Base-by-base conservation (phyloP, 2,888 invertebrate species). In the Gonocerus acuteangulatus region DNA sequence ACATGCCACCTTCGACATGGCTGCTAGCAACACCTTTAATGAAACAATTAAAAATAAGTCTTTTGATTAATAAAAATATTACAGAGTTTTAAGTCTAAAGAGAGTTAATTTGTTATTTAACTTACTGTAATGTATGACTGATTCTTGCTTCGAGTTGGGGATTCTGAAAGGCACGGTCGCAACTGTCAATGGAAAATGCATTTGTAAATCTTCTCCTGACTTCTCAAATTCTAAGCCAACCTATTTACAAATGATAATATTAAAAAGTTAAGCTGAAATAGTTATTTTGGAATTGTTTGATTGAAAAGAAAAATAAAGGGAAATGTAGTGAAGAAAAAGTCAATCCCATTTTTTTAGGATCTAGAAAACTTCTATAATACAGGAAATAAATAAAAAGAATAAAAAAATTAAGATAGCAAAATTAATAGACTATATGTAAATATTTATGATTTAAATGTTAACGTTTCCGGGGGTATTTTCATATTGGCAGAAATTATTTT, bases 1-100 rank as follows among this genome's bases (percentile, higher is more conserved):
- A 87, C 74, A 83, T 80, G 1, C 88, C 88, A 11, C 87, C 87
- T 73, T 87, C 87, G 1, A 86, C 85, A 68, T 84, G 83, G 48
- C 83, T 81, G 61, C 80, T 82, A 22, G 85, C 84, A 62, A 81
- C 81, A 71, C 86, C 87, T 87, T 72, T 6, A 54, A 22, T 42
- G 22, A 54, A 15, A 22, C 6, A 36, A 2, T 74, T 71, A 64
- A 63, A 18, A 44, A 48, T 7, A 27, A 16, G 22, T n/a, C n/a
- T n/a, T n/a, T n/a, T n/a, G n/a, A n/a, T 18, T 11, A 27, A 19
- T 9, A 18, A 3, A 21, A 15, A 52, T 32, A 36, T 34, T 19
- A 32, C 51, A 34, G 18, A 16, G n/a, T n/a, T n/a, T n/a, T n/a
- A n/a, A n/a, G n/a, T n/a, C n/a, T n/a, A n/a, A n/a, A n/a, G n/a